Evolutionary conservation across 2,113 vertebrate species (phyloP), one percentile per base, ranked within the genome.

Genomic region (Tychaedon coryphoeus): DNA sequence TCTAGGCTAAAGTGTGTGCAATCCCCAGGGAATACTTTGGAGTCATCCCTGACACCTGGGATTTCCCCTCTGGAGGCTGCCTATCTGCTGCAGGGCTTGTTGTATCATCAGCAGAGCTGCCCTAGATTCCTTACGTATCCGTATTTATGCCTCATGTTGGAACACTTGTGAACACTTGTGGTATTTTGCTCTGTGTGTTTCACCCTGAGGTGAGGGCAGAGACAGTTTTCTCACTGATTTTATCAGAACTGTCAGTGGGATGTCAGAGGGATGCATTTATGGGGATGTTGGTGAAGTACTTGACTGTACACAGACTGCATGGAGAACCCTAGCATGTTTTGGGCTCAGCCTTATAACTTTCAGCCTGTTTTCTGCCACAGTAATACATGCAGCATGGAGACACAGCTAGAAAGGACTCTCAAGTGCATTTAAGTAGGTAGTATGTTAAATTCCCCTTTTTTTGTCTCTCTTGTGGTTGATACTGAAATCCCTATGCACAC

Each of bases 1-100:
- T 22, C 40, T 18, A 29, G 66, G 43, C 74, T 78, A 1, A 50
- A 56, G 34, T 15, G 33, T 6, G 26, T 36, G 31, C 45, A 53
- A 88, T 90, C 74, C 77, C 54, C 34, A 20, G 48, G 74, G 85
- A 93, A 90, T 24, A 54, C 77, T 76, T 15, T 2, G n/a, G 58
- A 72, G 45, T 57, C 85, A 45, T 43, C 66, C 36, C 53, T 66
- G 36, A 84, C 88, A 48, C 58, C 61, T 69, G 88, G 96, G 93
- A 61, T 86, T 82, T 93, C 78, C 85, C 74, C 66, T 90, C 70
- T 61, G 51, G 69, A 91, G 64, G 50, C 76, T 24, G 84, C 14
- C 29, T 57, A 1, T 15, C 48, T 79, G 72, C 93, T 61, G 51
- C 73, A 81, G 72, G 83, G 80, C 60, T 69, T 24, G 15, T 45